Evolutionary conservation across 2,797 vertebrate species (phyloP), one percentile per base, ranked within the genome.

Genomic region (Sciurus vulgaris): DNA sequence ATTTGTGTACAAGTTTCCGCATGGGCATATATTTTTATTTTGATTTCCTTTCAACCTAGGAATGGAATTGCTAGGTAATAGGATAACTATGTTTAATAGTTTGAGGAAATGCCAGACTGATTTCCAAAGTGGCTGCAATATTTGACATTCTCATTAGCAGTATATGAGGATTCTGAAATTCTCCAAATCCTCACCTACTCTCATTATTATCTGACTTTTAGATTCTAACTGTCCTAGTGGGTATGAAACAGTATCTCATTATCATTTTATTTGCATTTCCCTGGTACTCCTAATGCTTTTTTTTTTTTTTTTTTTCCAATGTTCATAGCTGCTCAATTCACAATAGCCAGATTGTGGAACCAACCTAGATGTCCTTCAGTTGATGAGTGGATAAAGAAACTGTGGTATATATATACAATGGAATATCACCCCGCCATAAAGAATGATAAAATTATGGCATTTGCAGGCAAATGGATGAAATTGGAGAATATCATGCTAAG

Each of bases 251-350:
- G 38, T 91, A 91, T 67, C 72, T 95, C 65, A 83, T 67, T 69
- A 79, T 79, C 22, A 33, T 79, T 96, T 97, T 87, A 85, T 87
- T 86, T 96, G n/a, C 4, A 72, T 93, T 88, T 94, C 49, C 38
- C 49, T 78, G 44, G 90, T 38, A 79, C 26, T 30, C 38, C 18
- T 83, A 59, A 77, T 49, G 33, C 54, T 93, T 85, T 90, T 38
- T 38, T 38, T 38, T 38, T 38, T 38, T 93, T 85, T 90, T 38
- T 38, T 38, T 38, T 38, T 38, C 5, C 38, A 38, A 38, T 38
- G 38, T 38, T 38, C 38, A 38, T 38, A 38, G 38, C 38, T 38
- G 38, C 38, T 38, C 38, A 38, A 38, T 38, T 38, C 38, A 38
- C 38, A 38, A 38, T 38, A 38, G 38, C 38, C 38, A 38, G 38